Evolutionary conservation across 2,113 vertebrate genomes (phyloP), one percentile per base, ranked within the genome.

Genomic region (human): DNA sequence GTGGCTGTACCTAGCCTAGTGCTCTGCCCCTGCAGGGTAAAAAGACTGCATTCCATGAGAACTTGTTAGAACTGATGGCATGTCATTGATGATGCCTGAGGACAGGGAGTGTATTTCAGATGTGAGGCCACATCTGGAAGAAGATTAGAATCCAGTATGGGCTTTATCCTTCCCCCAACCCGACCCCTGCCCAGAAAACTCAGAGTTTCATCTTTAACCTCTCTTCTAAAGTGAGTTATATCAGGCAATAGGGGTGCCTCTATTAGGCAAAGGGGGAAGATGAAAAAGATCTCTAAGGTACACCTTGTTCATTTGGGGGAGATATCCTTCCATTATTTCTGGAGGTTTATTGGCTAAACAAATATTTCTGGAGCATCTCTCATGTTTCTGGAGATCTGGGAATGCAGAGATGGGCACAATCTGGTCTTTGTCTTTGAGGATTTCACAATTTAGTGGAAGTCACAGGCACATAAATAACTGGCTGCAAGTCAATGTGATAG

Each of bases 171-270:
- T 57, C 40, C 30, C 6, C 32, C 16, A 2, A 45, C 45, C 32
- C 32, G n/a, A 68, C 3, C 16, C 16, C 32, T 11, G 1, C 59
- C 43, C 52, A 55, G 50, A 89, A 94, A 95, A 96, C 45, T 38
- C 38, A 61, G 25, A 73, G 73, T 82, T 92, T 87, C 52, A 22
- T 48, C 25, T 48, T 73, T 27, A 52, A 78, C 18, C 20, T 93
- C 23, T 85, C 52, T 94, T 94, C 50, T 89, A 70, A 89, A 38
- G 43, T 55, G 68, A 94, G 23, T 89, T 96, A 27, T 40, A 50
- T 30, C 32, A 64, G 43, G 27, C 66, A 81, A 86, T 45, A n/a
- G 43, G 78, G 12, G 16, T 59, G 16, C 73, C 25, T 94, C 82
- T 48, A 9, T 82, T 14, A n/a, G 82, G 38, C 13, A 66, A 84